phyloP scores from a whole-genome alignment of 2,797 vertebrate species.

The Anniella stebbinsi region DNA sequence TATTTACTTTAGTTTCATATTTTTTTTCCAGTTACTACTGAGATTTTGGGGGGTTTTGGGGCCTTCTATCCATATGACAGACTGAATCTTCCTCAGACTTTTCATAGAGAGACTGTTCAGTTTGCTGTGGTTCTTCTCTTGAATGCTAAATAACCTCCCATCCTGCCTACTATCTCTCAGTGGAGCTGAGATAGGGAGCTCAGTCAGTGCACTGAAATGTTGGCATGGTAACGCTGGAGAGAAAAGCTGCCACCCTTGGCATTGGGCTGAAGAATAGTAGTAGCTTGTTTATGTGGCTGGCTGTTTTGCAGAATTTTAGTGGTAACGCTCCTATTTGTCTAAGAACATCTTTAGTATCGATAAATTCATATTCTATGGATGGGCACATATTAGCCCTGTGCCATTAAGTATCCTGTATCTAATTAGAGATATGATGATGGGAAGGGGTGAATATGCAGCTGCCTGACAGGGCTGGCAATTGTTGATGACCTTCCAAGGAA shows the following conservation, averaged over 20 bases:
- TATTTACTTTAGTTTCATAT: not conserved
- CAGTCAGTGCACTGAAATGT: constrained; percentile 79
- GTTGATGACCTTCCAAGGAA: accelerated
- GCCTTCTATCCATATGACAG: constrained; percentile 60
- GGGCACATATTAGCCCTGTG: not conserved
- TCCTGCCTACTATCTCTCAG: constrained; percentile 72
- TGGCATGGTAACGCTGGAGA: constrained; percentile 87
- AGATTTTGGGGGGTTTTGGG: not conserved
- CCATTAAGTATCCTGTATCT: not conserved
- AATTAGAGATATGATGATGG: accelerated
- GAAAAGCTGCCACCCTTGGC: constrained; percentile 69
- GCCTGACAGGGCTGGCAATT: not conserved
- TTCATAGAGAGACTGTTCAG: constrained; percentile 58
- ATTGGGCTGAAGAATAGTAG: constrained; percentile 38
- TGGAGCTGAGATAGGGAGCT: constrained; percentile 77
- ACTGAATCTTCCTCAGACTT: constrained; percentile 54
- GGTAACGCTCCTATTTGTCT: not conserved
- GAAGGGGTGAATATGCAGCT: not conserved
- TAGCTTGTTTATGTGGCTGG: constrained; percentile 8
- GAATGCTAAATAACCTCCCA: constrained; percentile 79
- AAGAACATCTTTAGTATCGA: accelerated
- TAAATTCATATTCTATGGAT: not conserved
- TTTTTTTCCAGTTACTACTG: not conserved
- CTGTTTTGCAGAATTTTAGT: not conserved
- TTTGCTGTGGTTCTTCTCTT: constrained; percentile 68